Evolutionary conservation across 2,113 vertebrate genomes (phyloP), one percentile per base, ranked within the genome.

Genomic region (Lasiurus cinereus): DNA sequence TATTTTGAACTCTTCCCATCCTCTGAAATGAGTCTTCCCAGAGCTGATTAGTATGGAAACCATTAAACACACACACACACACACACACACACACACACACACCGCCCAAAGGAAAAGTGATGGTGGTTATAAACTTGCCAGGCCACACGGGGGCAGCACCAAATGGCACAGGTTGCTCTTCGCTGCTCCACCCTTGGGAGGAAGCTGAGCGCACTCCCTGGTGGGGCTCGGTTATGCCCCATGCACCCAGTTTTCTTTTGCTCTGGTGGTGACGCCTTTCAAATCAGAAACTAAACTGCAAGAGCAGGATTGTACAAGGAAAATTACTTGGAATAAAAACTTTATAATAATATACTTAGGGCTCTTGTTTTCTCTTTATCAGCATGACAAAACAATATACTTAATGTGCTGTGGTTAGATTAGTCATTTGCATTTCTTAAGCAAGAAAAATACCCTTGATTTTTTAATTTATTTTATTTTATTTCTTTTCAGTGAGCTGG

Each of bases 71-170:
- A 27, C 56, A 59, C 56, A 59, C 56, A 59, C 8, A 27, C 56
- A 62, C 22, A 62, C 56, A 59, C 56, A 59, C 8, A 27, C 56
- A 62, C 22, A 62, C 56, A 27, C 56, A 62, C 56, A 59, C 56
- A 59, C 56, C 1, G 14, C 3, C 27, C 27, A 8, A 69, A 74
- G 48, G 24, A 12, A 87, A 62, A 24, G 9, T 1, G 29, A 2
- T 43, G 15, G 43, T 24, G 39, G 72, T 72, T 15, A 16, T 86
- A n/a, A 29, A 39, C 21, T 22, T 39, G n/a, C 27, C 24, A 77
- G 84, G 93, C 74, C 96, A 88, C 96, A 13, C 7, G 87, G 88
- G 19, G 10, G 96, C 96, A 96, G 78, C 4, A 0, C 88, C 31
- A 5, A 50, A 1, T 88, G 86, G 3, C 1, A 0, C 48, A 31